Conservation (phyloP, 2,113 vertebrate genomes). For the Hypocryptadius cinnamomeus region DNA sequence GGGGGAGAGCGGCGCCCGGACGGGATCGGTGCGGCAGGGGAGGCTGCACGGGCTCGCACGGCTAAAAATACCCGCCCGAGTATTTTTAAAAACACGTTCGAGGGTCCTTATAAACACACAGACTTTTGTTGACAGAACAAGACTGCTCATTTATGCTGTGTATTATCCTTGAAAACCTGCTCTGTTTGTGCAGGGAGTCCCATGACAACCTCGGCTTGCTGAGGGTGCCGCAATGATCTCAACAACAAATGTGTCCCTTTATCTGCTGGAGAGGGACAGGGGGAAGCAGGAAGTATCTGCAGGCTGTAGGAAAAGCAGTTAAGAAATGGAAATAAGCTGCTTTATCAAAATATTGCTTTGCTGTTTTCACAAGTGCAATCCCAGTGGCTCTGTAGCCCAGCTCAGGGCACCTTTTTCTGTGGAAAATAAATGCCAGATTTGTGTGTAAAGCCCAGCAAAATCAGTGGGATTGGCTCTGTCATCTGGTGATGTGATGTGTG, state of each 20-base stretch:
- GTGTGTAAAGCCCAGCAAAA: background rate
- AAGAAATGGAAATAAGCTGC: background rate
- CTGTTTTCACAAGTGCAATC: background rate
- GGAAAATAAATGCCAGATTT: background rate
- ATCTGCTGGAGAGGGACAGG: background rate
- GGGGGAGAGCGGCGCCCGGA: background rate
- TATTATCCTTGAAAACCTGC: slow-evolving; percentile 43
- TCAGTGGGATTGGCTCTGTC: background rate
- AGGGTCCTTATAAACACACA: background rate
- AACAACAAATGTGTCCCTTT: background rate
- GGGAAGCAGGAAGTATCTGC: slow-evolving; percentile 3
- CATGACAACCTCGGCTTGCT: background rate
- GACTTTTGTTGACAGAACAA: background rate
- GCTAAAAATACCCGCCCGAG: slow-evolving; percentile 20
- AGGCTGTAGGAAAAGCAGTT: background rate
- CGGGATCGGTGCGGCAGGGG: background rate
- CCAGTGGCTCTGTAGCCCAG: background rate
- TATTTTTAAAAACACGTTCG: background rate
- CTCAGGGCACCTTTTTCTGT: rapidly evolving
- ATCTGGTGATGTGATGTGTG: background rate
- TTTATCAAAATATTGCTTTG: background rate
- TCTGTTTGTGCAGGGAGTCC: slow-evolving; percentile 6
- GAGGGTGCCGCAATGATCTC: slow-evolving; percentile 1
- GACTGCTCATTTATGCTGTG: background rate
- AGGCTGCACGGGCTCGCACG: background rate